phyloP scores from a whole-genome alignment of 2,888 invertebrate species.

The Liopterus haemorrhoidalis region DNA sequence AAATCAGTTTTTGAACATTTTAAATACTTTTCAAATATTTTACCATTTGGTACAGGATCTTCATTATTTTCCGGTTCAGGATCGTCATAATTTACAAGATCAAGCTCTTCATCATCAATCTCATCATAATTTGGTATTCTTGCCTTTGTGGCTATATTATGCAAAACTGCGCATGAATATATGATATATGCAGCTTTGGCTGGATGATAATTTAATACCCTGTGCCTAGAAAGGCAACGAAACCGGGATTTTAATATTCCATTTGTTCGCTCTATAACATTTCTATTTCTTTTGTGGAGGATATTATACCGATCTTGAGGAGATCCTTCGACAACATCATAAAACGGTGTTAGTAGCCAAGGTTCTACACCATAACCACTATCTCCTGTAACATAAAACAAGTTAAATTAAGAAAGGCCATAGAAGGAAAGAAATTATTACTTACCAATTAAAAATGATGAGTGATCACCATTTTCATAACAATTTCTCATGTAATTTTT shows the following conservation, averaged over 20 bases:
- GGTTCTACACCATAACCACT: slow-evolving; percentile 8
- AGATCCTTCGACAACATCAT: background rate
- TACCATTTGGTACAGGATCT: too few species aligned
- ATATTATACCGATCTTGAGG: slow-evolving; percentile 6
- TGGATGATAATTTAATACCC: slow-evolving; percentile 7
- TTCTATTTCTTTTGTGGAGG: background rate
- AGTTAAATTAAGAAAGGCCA: too few species aligned
- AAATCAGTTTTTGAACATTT: too few species aligned
- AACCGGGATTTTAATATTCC: slow-evolving; percentile 12
- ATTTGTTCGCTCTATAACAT: slow-evolving; percentile 14
- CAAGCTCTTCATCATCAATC: too few species aligned
- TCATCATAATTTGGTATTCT: too few species aligned
- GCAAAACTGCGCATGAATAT: slow-evolving; percentile 6
- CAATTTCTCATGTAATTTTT: slow-evolving; percentile 3
- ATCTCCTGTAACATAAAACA: slow-evolving; percentile 6
- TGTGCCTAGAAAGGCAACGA: slow-evolving; percentile 9
- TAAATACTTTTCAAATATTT: too few species aligned
- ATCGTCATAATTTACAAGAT: too few species aligned
- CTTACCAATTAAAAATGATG: slow-evolving; percentile 4
- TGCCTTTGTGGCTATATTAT: slow-evolving; percentile 10
- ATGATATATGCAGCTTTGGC: slow-evolving; percentile 10
- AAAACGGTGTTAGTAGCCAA: slow-evolving; percentile 12
- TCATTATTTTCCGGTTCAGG: too few species aligned
- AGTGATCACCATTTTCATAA: slow-evolving; percentile 9
- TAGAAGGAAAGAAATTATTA: background rate